phyloP scores from a whole-genome alignment of 2,797 vertebrate genomes.

The Betta splendens region DNA sequence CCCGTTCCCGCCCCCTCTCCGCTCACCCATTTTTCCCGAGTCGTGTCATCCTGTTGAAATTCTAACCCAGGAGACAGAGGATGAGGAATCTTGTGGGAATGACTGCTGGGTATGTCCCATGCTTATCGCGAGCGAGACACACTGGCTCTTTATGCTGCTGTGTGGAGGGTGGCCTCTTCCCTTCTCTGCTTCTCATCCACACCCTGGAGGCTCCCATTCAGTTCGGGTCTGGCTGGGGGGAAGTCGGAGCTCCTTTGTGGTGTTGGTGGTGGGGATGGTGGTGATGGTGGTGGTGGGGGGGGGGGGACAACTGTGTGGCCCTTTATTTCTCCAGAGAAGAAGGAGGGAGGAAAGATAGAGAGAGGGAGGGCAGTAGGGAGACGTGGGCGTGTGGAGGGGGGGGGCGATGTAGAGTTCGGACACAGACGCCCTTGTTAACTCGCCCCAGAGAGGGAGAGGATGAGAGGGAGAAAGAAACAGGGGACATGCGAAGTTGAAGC shows the following conservation, averaged over 20 bases:
- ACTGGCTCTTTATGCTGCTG: slow-evolving; percentile 81
- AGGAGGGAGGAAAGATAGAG: slow-evolving; percentile 61
- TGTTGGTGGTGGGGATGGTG: too few relatives aligned
- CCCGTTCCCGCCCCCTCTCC: slow-evolving; percentile 8
- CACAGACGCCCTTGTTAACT: slow-evolving; percentile 85
- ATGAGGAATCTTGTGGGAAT: slow-evolving; percentile 60
- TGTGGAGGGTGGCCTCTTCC: slow-evolving; percentile 75
- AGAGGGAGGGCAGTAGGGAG: slow-evolving; percentile 63
- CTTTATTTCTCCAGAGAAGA: slow-evolving; percentile 76
- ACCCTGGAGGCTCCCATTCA: slow-evolving; percentile 82
- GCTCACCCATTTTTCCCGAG: too few relatives aligned
- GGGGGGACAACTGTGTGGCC: slow-evolving; percentile 80
- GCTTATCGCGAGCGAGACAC: slow-evolving; percentile 72
- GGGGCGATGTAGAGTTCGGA: slow-evolving; percentile 79
- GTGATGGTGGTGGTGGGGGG: too few relatives aligned
- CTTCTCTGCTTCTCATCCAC: slow-evolving; percentile 76
- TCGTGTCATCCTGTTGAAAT: slow-evolving; percentile 31
- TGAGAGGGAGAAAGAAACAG: slow-evolving; percentile 58
- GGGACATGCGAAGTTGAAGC: slow-evolving; percentile 47
- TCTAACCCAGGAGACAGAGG: slow-evolving; percentile 20
- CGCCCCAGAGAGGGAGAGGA: slow-evolving; percentile 68
- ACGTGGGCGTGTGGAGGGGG: slow-evolving; percentile 48
- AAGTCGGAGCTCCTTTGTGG: slow-evolving; percentile 79
- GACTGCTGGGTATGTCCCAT: slow-evolving; percentile 62
- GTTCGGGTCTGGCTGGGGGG: slow-evolving; percentile 70